Evolutionary conservation across 2,113 vertebrate genomes (phyloP), one percentile per base, ranked within the genome.

Genomic region (Rhipidura dahli): DNA sequence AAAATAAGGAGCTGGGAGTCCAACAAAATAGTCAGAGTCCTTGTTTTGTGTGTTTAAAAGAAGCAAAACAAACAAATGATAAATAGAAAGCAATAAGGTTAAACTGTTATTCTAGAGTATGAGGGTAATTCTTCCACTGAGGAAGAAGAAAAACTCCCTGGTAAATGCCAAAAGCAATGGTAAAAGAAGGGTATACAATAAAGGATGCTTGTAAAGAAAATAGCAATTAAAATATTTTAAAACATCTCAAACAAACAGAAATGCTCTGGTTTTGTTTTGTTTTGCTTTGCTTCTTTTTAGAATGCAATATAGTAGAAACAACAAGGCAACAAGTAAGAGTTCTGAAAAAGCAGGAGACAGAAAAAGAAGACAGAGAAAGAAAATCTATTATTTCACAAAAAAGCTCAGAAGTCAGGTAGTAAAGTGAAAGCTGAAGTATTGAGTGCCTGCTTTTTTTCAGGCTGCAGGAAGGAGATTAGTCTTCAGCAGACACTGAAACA

Each of bases 361-460:
- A n/a, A 83, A 71, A 89, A 16, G 16, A 78, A 79, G 26, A 30
- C 39, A 44, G 59, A 42, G 44, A 77, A 73, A 89, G 69, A 66
- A 81, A 87, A 91, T 63, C 49, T 76, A 4, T 65, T 73, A 8
- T 31, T 87, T 63, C 33, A 64, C 33, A 45, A 73, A 70, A 88
- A 69, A 73, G 5, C 16, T 4, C 47, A 89, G 59, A 86, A 92
- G 33, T 81, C 86, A 81, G 78, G 70, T 85, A 91, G 39, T 61
- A 40, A 37, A 77, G 35, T 51, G 51, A 73, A 81, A 87, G 69
- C 44, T 83, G 47, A 91, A 84, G 49, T 49, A 78, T 5, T 60
- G 49, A 37, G 77, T 21, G 81, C n/a, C 95, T 94, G 94, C 33
- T 89, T 94, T 75, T 90, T 95, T 87, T 97, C 96, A 94, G 49